Conservation (phyloP, 2,113 vertebrate species). For the Hiodon tergisus region DNA sequence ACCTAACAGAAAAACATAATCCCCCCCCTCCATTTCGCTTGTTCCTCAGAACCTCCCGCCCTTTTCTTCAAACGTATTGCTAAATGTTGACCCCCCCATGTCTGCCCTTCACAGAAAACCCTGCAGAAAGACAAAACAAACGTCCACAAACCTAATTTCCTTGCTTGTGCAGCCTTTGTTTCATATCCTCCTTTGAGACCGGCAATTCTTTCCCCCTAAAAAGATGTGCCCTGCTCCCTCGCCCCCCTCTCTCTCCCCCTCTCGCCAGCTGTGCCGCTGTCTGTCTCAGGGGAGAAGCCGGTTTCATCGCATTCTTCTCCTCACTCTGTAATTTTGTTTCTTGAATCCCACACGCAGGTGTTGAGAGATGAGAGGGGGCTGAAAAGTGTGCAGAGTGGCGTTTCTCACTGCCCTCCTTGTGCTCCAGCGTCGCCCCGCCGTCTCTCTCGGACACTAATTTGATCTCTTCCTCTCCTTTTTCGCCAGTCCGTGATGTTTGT, state of each 20-base stretch:
- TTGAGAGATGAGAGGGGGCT: not conserved
- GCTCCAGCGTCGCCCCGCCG: not conserved
- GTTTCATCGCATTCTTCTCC: not conserved
- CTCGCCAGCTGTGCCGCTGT: constrained; percentile 12
- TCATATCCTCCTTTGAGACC: constrained; percentile 12
- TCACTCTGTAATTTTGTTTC: not conserved
- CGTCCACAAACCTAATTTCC: constrained; percentile 32
- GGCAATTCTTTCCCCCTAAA: constrained; percentile 1
- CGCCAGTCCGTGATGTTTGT: constrained; percentile 23
- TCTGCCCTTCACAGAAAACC: constrained; percentile 9
- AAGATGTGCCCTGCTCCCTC: not conserved
- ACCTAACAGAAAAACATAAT: not conserved
- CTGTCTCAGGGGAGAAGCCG: not conserved
- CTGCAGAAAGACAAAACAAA: constrained; percentile 10
- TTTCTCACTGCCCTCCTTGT: constrained; percentile 11
- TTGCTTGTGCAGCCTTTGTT: not conserved
- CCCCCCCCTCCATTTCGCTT: not conserved
- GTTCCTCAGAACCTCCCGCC: not conserved
- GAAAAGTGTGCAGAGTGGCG: not conserved
- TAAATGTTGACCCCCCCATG: not conserved
- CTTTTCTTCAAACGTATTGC: not conserved
- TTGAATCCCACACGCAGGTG: not conserved
- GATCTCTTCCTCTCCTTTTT: constrained; percentile 7
- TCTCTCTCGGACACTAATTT: not conserved
- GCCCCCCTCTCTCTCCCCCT: not conserved